Evolutionary conservation across 2,113 vertebrate species (phyloP), one percentile per base, ranked within the genome.

Genomic region (Junco hyemalis): DNA sequence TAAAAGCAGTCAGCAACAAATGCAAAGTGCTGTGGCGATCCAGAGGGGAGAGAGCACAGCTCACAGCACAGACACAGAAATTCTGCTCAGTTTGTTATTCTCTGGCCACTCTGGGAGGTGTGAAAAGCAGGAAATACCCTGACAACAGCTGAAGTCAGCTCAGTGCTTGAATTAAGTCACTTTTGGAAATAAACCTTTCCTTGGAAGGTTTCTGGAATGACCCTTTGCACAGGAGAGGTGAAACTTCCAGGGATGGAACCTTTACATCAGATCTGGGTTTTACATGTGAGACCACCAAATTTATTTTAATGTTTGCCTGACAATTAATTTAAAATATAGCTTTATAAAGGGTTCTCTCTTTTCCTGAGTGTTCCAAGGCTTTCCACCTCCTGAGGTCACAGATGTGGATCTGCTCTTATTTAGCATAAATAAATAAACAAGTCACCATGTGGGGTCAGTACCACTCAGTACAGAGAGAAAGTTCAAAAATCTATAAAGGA

Each of bases 271-370:
- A 9, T 61, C 38, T 81, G 47, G 26, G 22, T 33, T 14, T 48
- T 6, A 42, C 4, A 2, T 2, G 9, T 61, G 40, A 16, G 24
- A 68, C 11, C 1, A 4, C 2, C 25, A 60, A 14, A 14, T 54
- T 56, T 17, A 1, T 15, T 74, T 25, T 11, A 33, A 57, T 8
- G 29, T 15, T 61, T 50, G 24, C 6, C 15, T 5, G 8, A 25
- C 10, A 70, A 38, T 11, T 8, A 29, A 48, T 33, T 56, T 38
- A 33, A n/a, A 64, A 35, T 3, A 2, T 3, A 33, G 22, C 6
- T 57, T 53, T 12, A 0, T 9, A 65, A 53, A 51, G 7, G 12
- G 1, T 64, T 57, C 5, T 63, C 4, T 14, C 2, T 14, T 77
- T 19, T 11, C 60, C 54, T 21, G 8, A 19, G 5, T 0, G 6